phyloP scores from a whole-genome alignment of 2,797 vertebrate genomes.

The Tokudaia muenninki region DNA sequence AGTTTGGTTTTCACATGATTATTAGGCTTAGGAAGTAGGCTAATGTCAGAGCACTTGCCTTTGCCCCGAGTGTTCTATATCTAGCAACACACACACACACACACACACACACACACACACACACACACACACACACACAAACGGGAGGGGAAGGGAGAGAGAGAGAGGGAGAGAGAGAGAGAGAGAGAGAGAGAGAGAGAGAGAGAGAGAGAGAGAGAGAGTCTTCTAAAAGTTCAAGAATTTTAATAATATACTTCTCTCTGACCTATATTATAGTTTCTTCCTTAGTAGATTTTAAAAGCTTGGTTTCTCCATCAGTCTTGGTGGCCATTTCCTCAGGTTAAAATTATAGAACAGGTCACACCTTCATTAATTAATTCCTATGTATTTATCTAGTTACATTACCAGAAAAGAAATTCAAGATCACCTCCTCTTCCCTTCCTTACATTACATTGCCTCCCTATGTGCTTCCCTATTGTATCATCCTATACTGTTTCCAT shows the following conservation, averaged over 20 bases:
- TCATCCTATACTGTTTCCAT: neutral
- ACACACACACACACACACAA: too few relatives aligned
- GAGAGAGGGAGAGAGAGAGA: too few relatives aligned
- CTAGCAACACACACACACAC: neutral
- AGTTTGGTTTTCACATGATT: constrained; percentile 57
- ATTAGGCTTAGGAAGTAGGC: neutral
- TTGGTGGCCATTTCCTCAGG: constrained; percentile 63
- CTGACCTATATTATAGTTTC: constrained; percentile 11
- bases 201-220: too few relatives aligned
- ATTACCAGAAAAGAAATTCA: neutral
- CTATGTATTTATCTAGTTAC: constrained; percentile 7
- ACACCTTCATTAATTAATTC: constrained; percentile 15
- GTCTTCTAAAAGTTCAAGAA: constrained; percentile 61
- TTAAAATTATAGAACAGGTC: neutral
- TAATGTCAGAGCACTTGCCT: neutral
- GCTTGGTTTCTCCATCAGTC: constrained; percentile 68
- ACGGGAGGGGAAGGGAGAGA: too few relatives aligned
- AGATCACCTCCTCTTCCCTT: neutral
- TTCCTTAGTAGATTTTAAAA: constrained; percentile 73
- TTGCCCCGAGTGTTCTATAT: neutral
- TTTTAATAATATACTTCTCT: neutral
- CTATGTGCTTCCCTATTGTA: neutral
- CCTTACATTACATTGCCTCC: neutral
- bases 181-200: too few relatives aligned
- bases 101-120: neutral